A percentile compares a stretch with the other conserved stretches of the same genome.
These are phyloP conservation scores for Telmatherina bonti DNA, from an alignment of 2,797 vertebrate genomes.

Conservation along the genomic window DNA sequence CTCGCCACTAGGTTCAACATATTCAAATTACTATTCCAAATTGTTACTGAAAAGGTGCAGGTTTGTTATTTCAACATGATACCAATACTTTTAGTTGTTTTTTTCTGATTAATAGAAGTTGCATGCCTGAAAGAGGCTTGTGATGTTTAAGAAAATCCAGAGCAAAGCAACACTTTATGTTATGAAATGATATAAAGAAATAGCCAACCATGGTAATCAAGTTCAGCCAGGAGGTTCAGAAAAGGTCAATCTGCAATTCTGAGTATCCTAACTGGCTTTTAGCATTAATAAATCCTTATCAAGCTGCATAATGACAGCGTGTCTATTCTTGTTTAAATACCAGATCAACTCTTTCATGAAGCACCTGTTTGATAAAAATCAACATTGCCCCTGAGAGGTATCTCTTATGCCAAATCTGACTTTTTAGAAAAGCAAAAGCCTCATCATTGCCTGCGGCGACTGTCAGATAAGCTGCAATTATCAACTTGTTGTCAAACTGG, in stretches of 20 bases:
- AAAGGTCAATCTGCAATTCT: constrained; percentile 28
- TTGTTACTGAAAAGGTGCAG: too few species aligned
- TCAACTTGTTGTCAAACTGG: constrained; percentile 52
- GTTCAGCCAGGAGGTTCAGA: constrained; percentile 21
- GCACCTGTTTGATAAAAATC: constrained; percentile 51
- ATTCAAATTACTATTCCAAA: too few species aligned
- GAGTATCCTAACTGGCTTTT: constrained; percentile 24
- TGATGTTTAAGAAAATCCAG: neutral
- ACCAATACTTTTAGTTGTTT: neutral
- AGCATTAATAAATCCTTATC: constrained; percentile 47
- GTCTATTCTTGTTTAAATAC: constrained; percentile 41
- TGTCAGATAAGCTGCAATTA: constrained; percentile 60
- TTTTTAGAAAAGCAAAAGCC: constrained; percentile 24
- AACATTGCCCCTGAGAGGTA: constrained; percentile 17
- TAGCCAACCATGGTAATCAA: neutral
- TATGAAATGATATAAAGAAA: neutral
- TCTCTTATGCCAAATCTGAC: constrained; percentile 47
- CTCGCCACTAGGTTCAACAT: too few species aligned
- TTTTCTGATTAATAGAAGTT: neutral
- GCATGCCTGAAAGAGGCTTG: neutral
- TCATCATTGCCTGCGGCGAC: constrained; percentile 43
- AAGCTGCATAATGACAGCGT: constrained; percentile 32
- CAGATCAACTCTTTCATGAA: constrained; percentile 34
- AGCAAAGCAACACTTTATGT: neutral
- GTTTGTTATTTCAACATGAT: neutral